Evolutionary conservation across 1,140 invertebrate species (phyloP).

Genomic region (Drosophila pallidifrons): DNA sequence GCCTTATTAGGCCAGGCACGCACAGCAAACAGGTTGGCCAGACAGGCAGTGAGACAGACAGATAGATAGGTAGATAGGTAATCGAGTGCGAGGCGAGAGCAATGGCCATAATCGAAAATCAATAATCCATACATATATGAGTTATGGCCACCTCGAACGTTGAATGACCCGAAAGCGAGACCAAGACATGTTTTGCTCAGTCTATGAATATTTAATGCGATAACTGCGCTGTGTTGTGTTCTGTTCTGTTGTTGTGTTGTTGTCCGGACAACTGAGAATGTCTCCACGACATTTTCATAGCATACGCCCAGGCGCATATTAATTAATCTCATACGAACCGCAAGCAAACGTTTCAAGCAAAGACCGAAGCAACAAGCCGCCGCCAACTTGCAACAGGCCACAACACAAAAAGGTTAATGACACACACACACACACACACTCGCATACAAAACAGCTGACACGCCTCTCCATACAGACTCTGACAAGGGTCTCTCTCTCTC

Average conservation of each 20-base stretch:
- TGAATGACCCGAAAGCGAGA: conserved; percentile 20
- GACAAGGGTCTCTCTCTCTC: conserved; percentile 11
- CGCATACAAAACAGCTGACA: background rate
- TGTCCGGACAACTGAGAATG: conserved; percentile 22
- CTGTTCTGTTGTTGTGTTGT: conserved; percentile 9
- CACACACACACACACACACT: conserved; percentile 5
- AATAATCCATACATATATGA: conserved; percentile 70
- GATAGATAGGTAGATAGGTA: conserved; percentile 13
- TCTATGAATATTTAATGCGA: conserved; percentile 69
- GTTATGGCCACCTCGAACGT: conserved; percentile 54
- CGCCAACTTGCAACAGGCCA: conserved; percentile 6
- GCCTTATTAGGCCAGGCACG: conserved; percentile 67
- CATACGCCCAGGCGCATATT: conserved; percentile 26
- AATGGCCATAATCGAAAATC: conserved; percentile 78
- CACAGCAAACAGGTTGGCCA: conserved; percentile 73
- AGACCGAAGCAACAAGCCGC: conserved; percentile 28
- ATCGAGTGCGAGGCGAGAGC: conserved; percentile 26
- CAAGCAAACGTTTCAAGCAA: background rate
- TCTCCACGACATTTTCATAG: conserved; percentile 19
- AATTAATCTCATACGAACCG: conserved; percentile 19
- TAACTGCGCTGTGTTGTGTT: conserved; percentile 54
- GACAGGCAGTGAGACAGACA: conserved; percentile 11
- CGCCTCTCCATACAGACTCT: background rate
- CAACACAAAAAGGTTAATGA: conserved; percentile 27
- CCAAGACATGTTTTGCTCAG: conserved; percentile 32